Evolutionary conservation across 2,888 invertebrate genomes (phyloP).

Genomic region (Dasysyrphus tricinctus): DNA sequence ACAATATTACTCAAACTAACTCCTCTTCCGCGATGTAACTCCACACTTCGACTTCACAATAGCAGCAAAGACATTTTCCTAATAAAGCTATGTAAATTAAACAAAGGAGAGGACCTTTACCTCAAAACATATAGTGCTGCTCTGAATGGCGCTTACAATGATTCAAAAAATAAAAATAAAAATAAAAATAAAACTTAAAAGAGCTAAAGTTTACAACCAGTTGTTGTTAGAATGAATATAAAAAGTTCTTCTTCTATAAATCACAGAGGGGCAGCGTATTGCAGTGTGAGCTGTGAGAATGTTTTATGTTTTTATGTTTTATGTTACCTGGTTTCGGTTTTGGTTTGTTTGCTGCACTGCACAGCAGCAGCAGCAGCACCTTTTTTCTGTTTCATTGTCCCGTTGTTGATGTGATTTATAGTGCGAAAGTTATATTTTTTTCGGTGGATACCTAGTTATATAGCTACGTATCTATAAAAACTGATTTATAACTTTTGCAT

Average conservation of each 20-base stretch:
- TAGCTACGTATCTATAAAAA: slow-evolving; percentile 2
- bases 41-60: neutral
- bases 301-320: slow-evolving; percentile 51
- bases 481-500: slow-evolving; percentile 24
- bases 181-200: neutral
- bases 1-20: neutral
- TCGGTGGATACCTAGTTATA: neutral
- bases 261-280: slow-evolving; percentile 58
- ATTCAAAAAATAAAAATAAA: neutral
- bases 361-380: slow-evolving; percentile 3
- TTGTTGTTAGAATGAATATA: slow-evolving; percentile 24
- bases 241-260: slow-evolving; percentile 41
- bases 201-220: slow-evolving; percentile 13
- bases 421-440: slow-evolving; percentile 27
- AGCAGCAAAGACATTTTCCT: slow-evolving; percentile 11
- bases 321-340: slow-evolving; percentile 44
- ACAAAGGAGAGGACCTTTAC: slow-evolving; percentile 2
- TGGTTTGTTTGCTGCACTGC: slow-evolving; percentile 30
- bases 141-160: neutral
- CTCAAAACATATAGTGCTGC: neutral
- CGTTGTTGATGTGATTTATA: slow-evolving; percentile 50
- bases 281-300: slow-evolving; percentile 51
- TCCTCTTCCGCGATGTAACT: neutral
- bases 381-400: slow-evolving; percentile 47
- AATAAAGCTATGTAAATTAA: slow-evolving; percentile 36